A percentile compares a stretch with the other conserved stretches of the same genome.
Evolutionary conservation across 1,140 invertebrate genomes (phyloP).

Genomic region (Neodiprion fabricii): DNA sequence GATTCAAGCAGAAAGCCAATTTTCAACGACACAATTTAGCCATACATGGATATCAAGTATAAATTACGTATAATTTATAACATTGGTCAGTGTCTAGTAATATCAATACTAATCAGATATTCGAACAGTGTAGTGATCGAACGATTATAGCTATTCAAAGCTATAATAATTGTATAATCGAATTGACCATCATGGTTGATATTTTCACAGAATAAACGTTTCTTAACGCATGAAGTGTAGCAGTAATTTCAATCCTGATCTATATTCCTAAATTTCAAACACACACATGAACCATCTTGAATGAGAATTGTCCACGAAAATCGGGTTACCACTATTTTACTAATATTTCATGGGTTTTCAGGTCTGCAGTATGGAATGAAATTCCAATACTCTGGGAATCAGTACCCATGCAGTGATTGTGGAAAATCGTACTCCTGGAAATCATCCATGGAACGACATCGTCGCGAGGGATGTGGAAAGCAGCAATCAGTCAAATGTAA

Average conservation of each 20-base stretch:
- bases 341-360: neutral
- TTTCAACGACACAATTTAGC: slow-evolving; percentile 43
- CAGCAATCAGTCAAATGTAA: slow-evolving; percentile 18
- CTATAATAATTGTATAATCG: too few species aligned
- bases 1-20: slow-evolving; percentile 48
- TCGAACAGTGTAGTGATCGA: neutral
- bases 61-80: slow-evolving; percentile 20
- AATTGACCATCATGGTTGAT: too few species aligned
- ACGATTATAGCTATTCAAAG: neutral
- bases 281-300: too few species aligned
- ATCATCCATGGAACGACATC: slow-evolving; percentile 41
- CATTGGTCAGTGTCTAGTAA: too few species aligned
- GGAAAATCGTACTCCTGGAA: slow-evolving; percentile 34
- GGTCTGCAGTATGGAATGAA: neutral
- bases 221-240: too few species aligned
- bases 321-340: too few species aligned
- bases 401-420: slow-evolving; percentile 15
- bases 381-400: neutral
- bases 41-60: slow-evolving; percentile 36
- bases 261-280: too few species aligned
- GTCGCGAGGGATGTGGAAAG: slow-evolving; percentile 22
- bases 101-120: too few species aligned
- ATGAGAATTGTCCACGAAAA: too few species aligned
- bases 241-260: too few species aligned
- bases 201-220: too few species aligned